A percentile compares a stretch with the other conserved stretches of the same genome.
Conservation (phyloP, 2,888 invertebrate species). For the Aphidius colemani region DNA sequence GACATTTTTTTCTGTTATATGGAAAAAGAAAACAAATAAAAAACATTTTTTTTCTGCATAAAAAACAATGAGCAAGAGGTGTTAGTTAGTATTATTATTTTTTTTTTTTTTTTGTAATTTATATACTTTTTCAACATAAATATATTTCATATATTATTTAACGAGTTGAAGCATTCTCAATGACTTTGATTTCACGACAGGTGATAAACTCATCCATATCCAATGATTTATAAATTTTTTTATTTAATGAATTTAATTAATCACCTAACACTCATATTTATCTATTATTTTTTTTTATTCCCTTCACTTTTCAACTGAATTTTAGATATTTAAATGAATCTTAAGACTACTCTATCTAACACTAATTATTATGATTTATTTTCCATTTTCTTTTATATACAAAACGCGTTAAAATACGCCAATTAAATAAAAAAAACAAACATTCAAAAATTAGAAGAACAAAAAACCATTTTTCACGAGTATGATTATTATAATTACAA, state of each 20-base stretch:
- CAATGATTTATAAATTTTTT: conserved; percentile 15
- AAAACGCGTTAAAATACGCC: conserved; percentile 26
- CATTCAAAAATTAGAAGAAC: conserved; percentile 22
- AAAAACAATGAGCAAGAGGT: conserved; percentile 14
- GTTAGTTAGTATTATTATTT: neutral
- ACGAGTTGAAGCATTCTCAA: conserved; percentile 47
- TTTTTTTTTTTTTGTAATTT: conserved; percentile 36
- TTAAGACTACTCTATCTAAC: too few species aligned
- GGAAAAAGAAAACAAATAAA: too few species aligned
- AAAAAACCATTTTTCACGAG: conserved; percentile 17
- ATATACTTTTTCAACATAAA: conserved; percentile 38
- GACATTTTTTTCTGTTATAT: too few species aligned
- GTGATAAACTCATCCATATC: conserved; percentile 37
- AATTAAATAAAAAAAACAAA: conserved; percentile 30
- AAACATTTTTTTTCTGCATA: neutral
- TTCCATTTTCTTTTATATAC: conserved; percentile 25
- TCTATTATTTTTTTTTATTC: neutral
- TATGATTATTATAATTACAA: too few species aligned
- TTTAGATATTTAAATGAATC: conserved; percentile 10
- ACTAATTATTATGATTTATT: conserved; percentile 21
- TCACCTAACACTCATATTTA: conserved; percentile 10
- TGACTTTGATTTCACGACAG: conserved; percentile 42
- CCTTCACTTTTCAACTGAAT: conserved; percentile 8
- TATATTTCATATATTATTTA: conserved; percentile 27
- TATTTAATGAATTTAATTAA: conserved; percentile 17